These are phyloP conservation scores for Orthosia gothica DNA, from an alignment of 2,888 invertebrate species.

Conservation along the genomic window DNA sequence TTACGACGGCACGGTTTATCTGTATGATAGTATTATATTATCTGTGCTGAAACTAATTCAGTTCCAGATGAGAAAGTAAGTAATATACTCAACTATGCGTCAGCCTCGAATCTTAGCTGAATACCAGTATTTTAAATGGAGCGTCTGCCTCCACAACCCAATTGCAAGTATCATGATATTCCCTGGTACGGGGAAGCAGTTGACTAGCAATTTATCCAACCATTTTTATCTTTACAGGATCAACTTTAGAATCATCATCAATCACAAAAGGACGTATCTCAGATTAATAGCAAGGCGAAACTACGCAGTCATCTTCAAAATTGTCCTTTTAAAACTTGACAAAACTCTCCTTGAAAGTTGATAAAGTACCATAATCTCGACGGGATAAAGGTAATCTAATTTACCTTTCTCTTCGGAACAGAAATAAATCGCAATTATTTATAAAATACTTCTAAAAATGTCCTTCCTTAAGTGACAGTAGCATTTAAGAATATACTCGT, in stretches of 20 bases:
- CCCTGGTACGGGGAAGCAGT: too few species aligned
- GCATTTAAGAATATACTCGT: not conserved
- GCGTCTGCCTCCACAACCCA: too few species aligned
- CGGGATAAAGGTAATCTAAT: conserved; percentile 34
- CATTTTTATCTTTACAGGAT: not conserved
- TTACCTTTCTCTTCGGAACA: conserved; percentile 25
- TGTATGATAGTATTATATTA: too few species aligned
- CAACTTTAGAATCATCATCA: conserved; percentile 32
- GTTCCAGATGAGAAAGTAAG: too few species aligned
- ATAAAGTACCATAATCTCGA: conserved; percentile 48
- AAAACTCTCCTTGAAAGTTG: conserved; percentile 34
- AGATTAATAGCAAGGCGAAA: conserved; percentile 43
- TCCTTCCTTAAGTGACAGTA: not conserved
- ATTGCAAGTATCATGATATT: too few species aligned
- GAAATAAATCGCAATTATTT: conserved; percentile 41
- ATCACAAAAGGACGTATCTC: conserved; percentile 37
- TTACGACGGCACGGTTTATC: too few species aligned
- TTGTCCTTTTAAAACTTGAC: conserved; percentile 44
- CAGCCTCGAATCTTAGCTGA: too few species aligned
- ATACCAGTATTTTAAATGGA: too few species aligned
- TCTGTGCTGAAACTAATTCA: too few species aligned
- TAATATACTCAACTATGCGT: too few species aligned
- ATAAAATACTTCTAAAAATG: not conserved
- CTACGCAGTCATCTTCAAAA: conserved; percentile 44
- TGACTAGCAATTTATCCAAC: not conserved